These are phyloP conservation scores for Apis dorsata DNA, from an alignment of 1,140 invertebrate genomes.

Conservation along the genomic window DNA sequence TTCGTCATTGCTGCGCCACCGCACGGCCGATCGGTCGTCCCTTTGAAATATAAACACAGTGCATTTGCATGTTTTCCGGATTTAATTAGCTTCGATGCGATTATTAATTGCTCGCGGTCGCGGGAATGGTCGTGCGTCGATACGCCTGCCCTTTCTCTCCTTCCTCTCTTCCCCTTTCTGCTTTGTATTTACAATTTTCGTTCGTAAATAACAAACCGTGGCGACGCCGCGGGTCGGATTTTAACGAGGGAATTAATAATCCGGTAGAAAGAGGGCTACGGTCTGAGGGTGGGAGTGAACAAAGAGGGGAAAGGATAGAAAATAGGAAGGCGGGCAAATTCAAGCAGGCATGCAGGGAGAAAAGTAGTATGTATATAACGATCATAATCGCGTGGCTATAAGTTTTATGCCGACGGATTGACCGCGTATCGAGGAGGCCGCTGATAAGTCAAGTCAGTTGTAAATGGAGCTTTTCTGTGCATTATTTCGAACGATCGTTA, in stretches of 20 bases:
- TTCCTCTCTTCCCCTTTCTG: background rate
- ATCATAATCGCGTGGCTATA: slow-evolving; percentile 13
- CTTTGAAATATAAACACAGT: slow-evolving; percentile 75
- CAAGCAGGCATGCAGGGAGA: background rate
- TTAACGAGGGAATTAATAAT: slow-evolving; percentile 71
- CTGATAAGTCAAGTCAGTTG: slow-evolving; percentile 12
- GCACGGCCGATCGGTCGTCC: slow-evolving; percentile 60
- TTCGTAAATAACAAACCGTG: slow-evolving; percentile 71
- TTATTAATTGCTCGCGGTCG: slow-evolving; percentile 75
- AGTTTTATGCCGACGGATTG: slow-evolving; percentile 28
- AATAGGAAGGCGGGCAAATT: slow-evolving; percentile 27
- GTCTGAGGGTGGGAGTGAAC: background rate
- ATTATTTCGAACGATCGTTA: slow-evolving; percentile 14
- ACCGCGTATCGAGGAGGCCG: slow-evolving; percentile 17
- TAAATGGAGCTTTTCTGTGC: slow-evolving; percentile 19
- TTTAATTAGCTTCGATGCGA: slow-evolving; percentile 79
- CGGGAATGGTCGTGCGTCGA: slow-evolving; percentile 63
- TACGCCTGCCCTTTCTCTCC: slow-evolving; percentile 37
- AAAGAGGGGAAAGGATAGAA: background rate
- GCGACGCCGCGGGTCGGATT: slow-evolving; percentile 66
- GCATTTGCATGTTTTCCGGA: slow-evolving; percentile 79
- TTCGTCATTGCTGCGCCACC: slow-evolving; percentile 34
- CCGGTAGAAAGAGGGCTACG: slow-evolving; percentile 36
- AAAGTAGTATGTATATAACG: slow-evolving; percentile 11
- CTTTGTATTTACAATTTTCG: slow-evolving; percentile 72